A percentile compares a stretch with the other conserved stretches of the same genome.
These are phyloP conservation scores for Leptinotarsa juncta DNA, from an alignment of 2,888 invertebrate species.

Conservation along the genomic window DNA sequence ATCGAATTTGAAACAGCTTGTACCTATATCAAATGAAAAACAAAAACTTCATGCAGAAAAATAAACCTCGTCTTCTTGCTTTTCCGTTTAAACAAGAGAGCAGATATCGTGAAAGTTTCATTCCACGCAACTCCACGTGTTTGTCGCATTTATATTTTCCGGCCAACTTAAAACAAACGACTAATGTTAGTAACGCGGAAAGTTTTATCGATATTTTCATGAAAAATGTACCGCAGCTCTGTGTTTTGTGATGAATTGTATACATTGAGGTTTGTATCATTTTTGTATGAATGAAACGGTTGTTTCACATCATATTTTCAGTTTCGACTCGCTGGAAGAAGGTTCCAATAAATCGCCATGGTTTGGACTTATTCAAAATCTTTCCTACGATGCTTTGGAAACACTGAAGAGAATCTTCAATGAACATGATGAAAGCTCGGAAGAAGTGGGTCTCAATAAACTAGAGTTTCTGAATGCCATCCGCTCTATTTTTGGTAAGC, in stretches of 20 bases:
- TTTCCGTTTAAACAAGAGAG: too few relatives aligned
- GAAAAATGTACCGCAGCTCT: neutral
- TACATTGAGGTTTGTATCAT: slow-evolving; percentile 32
- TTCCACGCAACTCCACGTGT: neutral
- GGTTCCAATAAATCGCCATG: slow-evolving; percentile 48
- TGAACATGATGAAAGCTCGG: slow-evolving; percentile 30
- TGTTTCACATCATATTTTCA: slow-evolving; percentile 25
- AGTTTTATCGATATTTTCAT: neutral
- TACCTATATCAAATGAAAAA: too few relatives aligned
- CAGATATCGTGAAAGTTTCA: neutral
- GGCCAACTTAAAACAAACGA: neutral
- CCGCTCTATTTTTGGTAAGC: slow-evolving; percentile 58
- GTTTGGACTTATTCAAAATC: slow-evolving; percentile 53
- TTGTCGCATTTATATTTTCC: too few relatives aligned
- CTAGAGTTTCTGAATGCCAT: slow-evolving; percentile 61
- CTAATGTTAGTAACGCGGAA: neutral
- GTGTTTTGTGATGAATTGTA: slow-evolving; percentile 28
- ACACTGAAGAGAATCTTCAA: slow-evolving; percentile 52
- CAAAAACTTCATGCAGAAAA: too few relatives aligned
- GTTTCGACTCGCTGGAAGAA: slow-evolving; percentile 53
- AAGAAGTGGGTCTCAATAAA: slow-evolving; percentile 54
- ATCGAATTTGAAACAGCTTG: too few relatives aligned
- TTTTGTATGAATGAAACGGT: neutral
- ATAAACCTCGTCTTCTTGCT: too few relatives aligned
- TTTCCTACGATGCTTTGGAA: slow-evolving; percentile 52